These are phyloP conservation scores for Hemitrygon akajei DNA, from an alignment of 2,797 vertebrate genomes.

Conservation along the genomic window DNA sequence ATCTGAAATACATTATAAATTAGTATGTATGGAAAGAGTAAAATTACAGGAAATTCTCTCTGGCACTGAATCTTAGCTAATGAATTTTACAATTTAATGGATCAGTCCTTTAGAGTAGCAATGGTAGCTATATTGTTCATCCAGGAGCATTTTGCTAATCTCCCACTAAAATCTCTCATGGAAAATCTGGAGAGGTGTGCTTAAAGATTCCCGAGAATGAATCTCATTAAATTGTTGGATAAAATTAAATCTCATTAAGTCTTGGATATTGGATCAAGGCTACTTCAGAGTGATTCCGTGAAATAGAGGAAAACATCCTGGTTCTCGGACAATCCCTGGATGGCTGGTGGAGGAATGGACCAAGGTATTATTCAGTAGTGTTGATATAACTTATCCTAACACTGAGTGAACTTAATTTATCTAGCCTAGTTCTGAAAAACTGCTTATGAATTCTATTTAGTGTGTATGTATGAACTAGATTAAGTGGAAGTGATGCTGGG, in stretches of 20 bases:
- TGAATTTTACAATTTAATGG: neutral
- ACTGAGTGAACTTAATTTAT: neutral
- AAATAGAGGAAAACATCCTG: neutral
- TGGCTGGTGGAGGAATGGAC: neutral
- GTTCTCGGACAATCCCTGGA: neutral
- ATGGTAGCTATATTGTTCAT: neutral
- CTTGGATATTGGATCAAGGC: neutral
- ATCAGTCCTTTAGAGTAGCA: neutral
- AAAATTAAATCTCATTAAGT: no score
- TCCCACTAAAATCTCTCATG: neutral
- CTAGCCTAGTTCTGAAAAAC: neutral
- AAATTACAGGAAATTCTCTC: neutral
- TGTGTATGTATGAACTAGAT: neutral
- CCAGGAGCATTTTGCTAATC: neutral
- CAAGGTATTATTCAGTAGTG: neutral
- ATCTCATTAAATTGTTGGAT: neutral
- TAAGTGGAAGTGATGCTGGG: neutral
- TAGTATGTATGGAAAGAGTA: neutral
- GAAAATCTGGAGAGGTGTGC: neutral
- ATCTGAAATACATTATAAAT: neutral
- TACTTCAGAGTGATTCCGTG: neutral
- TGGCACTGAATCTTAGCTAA: neutral
- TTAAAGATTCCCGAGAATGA: neutral
- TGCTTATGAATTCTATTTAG: neutral
- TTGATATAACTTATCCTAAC: neutral